These are phyloP conservation scores for Dicyrtomina minuta DNA, from an alignment of 2,888 invertebrate genomes.

Conservation along the genomic window DNA sequence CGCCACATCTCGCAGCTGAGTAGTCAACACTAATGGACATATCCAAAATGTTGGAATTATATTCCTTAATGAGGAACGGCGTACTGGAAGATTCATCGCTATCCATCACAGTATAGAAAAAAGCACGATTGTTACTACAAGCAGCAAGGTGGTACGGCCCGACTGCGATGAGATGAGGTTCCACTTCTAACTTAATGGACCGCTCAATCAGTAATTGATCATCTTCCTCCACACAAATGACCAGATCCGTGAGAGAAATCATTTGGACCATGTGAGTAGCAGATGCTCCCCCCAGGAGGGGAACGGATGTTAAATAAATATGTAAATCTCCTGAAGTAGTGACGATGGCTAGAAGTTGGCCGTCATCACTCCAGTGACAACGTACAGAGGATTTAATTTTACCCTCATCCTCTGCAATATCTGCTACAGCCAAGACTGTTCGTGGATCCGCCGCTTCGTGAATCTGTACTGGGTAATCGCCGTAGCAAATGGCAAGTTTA, in stretches of 20 bases:
- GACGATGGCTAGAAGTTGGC: slow-evolving; percentile 47
- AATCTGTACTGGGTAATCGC: slow-evolving; percentile 49
- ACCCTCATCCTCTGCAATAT: slow-evolving; percentile 49
- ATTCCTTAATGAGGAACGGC: slow-evolving; percentile 67
- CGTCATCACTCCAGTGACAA: slow-evolving; percentile 50
- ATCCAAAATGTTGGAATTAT: slow-evolving; percentile 76
- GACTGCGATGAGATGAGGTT: slow-evolving; percentile 83
- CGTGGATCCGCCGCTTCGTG: slow-evolving; percentile 50
- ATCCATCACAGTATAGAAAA: slow-evolving; percentile 72
- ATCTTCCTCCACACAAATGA: slow-evolving; percentile 36
- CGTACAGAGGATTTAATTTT: slow-evolving; percentile 42
- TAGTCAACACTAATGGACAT: slow-evolving; percentile 79
- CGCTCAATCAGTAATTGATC: slow-evolving; percentile 34
- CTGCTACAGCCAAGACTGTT: slow-evolving; percentile 42
- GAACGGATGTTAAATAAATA: slow-evolving; percentile 49
- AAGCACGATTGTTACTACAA: slow-evolving; percentile 85
- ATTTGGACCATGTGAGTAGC: slow-evolving; percentile 48
- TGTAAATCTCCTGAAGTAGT: slow-evolving; percentile 46
- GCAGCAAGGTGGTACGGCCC: slow-evolving; percentile 86
- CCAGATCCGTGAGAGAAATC: slow-evolving; percentile 45
- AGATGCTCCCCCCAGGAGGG: slow-evolving; percentile 46
- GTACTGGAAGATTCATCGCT: slow-evolving; percentile 53
- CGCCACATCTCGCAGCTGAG: slow-evolving; percentile 82
- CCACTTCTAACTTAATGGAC: slow-evolving; percentile 64
- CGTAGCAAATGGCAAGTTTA: slow-evolving; percentile 48